Evolutionary conservation across 2,888 invertebrate genomes (phyloP).

Genomic region (Dromius quadrimaculatus): DNA sequence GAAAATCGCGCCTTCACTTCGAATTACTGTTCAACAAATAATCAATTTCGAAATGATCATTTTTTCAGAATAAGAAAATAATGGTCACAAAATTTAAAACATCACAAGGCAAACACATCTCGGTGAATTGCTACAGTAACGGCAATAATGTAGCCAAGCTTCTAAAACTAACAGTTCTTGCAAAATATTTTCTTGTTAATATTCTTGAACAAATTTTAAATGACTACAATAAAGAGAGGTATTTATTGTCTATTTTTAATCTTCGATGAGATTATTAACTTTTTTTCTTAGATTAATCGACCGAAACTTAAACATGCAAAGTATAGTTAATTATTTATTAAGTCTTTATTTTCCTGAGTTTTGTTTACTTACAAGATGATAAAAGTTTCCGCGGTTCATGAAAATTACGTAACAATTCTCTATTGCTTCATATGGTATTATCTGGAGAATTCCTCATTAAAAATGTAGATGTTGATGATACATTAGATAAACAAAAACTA

Average conservation of each 20-base stretch:
- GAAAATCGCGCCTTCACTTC: no score
- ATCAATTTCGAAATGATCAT: no score
- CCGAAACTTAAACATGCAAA: conserved; percentile 5
- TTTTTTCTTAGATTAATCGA: conserved; percentile 10
- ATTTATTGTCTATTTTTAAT: no score
- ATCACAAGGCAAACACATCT: no score
- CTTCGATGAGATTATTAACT: background rate
- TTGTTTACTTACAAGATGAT: conserved; percentile 3
- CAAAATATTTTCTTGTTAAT: conserved; percentile 1
- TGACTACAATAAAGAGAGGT: background rate
- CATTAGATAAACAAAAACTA: conserved; percentile 31
- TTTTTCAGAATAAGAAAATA: no score
- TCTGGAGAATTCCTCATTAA: conserved; percentile 29
- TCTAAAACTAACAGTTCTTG: background rate
- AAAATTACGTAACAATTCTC: conserved; percentile 25
- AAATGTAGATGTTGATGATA: conserved; percentile 32
- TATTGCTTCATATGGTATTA: conserved; percentile 13
- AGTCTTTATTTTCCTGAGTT: background rate
- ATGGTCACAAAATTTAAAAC: no score
- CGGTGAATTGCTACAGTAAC: no score
- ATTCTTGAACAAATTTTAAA: conserved; percentile 6
- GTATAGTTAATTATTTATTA: background rate
- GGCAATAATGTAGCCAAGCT: no score
- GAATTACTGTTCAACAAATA: no score
- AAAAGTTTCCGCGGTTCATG: conserved; percentile 28